Evolutionary conservation across 2,113 vertebrate genomes (phyloP), one percentile per base, ranked within the genome.

Genomic region (Nyctibius bracteatus): DNA sequence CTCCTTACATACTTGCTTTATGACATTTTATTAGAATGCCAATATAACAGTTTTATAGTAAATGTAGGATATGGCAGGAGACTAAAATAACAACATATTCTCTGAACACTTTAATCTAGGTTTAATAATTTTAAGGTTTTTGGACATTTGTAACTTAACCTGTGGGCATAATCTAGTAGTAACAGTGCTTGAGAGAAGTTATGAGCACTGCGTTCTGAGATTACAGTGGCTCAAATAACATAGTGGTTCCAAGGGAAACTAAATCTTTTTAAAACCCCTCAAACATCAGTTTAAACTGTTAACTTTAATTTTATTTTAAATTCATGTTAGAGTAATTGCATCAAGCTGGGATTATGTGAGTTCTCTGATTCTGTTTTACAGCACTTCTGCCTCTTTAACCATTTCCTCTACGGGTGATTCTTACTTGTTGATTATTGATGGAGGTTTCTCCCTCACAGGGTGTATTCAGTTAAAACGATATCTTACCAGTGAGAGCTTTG

Each of bases 241-340:
- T 77, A 95, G 97, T 96, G 97, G 96, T 98, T 98, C 98, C 98
- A 98, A 97, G 98, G 98, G 98, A 98, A 98, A 98, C 98, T 92
- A 98, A 98, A 98, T 98, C 97, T 98, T 98, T 98, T 98, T 97
- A 97, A 98, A 97, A 97, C 96, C 70, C 98, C 97, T 98, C 98
- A 98, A 98, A 98, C 97, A 98, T 98, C 97, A 98, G 97, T 98
- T 98, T 98, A 98, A 98, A 97, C 98, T 98, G 98, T 98, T 98
- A 98, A 98, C 96, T 98, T 98, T 98, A 98, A 98, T 98, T 98
- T 98, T 97, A 98, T 98, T 98, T 98, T 97, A 98, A 98, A 98
- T 98, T 98, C 98, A 97, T 97, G 97, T 98, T 98, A 97, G 90
- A 97, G 94, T 98, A 98, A 98, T 98, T 98, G 97, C 97, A 98